phyloP scores from a whole-genome alignment of 2,113 vertebrate species.

The Ptilorrhoa leucosticta region DNA sequence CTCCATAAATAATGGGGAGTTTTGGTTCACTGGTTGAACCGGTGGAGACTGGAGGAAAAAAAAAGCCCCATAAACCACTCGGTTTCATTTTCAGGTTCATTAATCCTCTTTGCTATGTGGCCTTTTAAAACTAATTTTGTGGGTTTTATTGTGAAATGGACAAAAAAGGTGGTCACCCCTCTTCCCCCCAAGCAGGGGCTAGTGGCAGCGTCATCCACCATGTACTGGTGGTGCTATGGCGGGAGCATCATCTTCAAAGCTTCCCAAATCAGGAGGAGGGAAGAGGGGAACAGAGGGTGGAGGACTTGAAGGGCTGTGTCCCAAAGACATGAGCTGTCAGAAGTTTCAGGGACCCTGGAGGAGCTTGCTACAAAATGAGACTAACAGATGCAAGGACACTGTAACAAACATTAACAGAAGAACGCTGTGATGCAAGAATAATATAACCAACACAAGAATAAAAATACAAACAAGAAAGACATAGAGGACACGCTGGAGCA shows the following conservation, averaged over 20 bases:
- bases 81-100: neutral
- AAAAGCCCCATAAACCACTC: neutral
- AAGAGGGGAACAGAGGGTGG: neutral
- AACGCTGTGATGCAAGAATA: neutral
- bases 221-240: accelerated
- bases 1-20: neutral
- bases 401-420: neutral
- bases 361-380: neutral
- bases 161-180: accelerated
- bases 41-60: neutral
- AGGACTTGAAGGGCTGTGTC: neutral
- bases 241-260: neutral
- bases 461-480: neutral
- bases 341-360: neutral
- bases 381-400: neutral
- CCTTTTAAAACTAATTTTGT: neutral
- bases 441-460: neutral
- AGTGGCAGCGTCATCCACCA: accelerated
- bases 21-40: neutral
- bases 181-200: neutral
- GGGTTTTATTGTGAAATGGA: neutral
- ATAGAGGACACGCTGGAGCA: accelerated
- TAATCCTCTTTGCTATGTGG: neutral
- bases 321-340: neutral
- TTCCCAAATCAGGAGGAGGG: neutral